These are phyloP conservation scores for Patella caerulea DNA, from an alignment of 2,888 invertebrate species.

Conservation along the genomic window DNA sequence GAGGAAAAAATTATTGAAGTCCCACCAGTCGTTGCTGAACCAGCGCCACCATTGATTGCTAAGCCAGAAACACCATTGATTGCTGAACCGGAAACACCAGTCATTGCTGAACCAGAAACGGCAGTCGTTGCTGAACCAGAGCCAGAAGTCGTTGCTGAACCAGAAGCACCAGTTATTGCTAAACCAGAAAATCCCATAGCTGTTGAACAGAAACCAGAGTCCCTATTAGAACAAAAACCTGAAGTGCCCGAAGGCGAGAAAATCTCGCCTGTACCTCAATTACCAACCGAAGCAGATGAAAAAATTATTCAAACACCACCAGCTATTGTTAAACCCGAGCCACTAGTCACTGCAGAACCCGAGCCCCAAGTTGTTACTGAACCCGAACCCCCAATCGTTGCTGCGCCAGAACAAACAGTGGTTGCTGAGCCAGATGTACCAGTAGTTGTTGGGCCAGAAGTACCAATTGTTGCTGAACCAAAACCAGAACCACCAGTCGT, in stretches of 20 bases:
- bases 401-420: no score
- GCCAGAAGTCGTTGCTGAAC: background rate
- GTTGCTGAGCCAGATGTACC: no score
- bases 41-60: background rate
- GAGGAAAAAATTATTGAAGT: background rate
- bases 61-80: constrained; percentile 8
- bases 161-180: background rate
- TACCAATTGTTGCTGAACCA: background rate
- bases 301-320: background rate
- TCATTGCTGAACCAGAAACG: background rate
- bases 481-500: background rate
- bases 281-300: background rate
- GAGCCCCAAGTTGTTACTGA: background rate
- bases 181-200: background rate
- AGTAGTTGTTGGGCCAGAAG: background rate
- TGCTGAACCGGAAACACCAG: background rate
- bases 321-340: background rate
- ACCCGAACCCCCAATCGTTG: background rate
- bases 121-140: background rate
- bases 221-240: background rate
- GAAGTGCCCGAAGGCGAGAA: background rate
- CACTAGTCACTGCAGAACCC: background rate
- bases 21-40: background rate
- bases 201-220: background rate
- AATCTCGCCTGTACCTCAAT: background rate